Evolutionary conservation across 2,888 invertebrate genomes (phyloP).

Genomic region (Deilephila porcellus): DNA sequence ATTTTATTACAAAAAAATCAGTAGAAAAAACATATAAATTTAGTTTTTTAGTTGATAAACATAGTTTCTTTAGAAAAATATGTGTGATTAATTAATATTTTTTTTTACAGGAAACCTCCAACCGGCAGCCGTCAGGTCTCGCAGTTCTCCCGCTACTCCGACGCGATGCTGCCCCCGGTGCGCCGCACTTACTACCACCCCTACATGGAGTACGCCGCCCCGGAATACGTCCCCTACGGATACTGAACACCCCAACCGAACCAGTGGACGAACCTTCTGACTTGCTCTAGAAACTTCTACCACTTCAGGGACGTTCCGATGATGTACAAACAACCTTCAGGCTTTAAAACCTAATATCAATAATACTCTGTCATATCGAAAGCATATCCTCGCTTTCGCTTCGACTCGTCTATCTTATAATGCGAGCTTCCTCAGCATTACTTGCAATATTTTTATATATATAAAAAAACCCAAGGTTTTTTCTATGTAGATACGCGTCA

Average conservation of each 20-base stretch:
- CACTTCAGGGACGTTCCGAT: constrained; percentile 47
- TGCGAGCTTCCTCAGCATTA: constrained; percentile 69
- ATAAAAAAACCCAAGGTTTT: constrained; percentile 54
- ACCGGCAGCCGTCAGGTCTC: constrained; percentile 75
- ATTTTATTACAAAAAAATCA: no score
- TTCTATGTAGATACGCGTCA: constrained; percentile 73
- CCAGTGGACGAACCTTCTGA: constrained; percentile 53
- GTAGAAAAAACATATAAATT: no score
- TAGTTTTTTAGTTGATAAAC: no score
- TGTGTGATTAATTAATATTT: no score
- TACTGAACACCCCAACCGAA: constrained; percentile 64
- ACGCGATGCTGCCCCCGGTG: constrained; percentile 72
- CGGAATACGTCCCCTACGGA: constrained; percentile 68
- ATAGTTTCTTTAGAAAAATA: no score
- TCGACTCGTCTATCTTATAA: constrained; percentile 51
- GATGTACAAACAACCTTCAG: constrained; percentile 67
- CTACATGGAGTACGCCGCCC: constrained; percentile 66
- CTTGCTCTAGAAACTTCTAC: constrained; percentile 55
- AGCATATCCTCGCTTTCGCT: constrained; percentile 80
- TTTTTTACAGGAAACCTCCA: constrained; percentile 69
- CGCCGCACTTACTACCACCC: constrained; percentile 74
- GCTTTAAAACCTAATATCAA: constrained; percentile 66
- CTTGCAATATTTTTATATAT: constrained; percentile 75
- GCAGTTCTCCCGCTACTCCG: constrained; percentile 81
- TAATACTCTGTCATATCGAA: constrained; percentile 73